phyloP scores from a whole-genome alignment of 2,888 invertebrate species.

The Drosophila dives region DNA sequence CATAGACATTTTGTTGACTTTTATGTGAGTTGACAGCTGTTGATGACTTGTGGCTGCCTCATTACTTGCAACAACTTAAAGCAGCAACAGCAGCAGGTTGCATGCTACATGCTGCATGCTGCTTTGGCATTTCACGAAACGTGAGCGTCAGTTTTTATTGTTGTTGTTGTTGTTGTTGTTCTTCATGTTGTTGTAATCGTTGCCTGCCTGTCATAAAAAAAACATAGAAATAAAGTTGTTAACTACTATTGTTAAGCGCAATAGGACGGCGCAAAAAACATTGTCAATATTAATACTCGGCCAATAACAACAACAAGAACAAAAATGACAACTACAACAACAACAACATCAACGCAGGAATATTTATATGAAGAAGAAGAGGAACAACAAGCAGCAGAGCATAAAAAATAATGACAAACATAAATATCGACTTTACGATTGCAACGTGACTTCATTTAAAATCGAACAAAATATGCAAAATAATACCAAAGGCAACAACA shows the following conservation, averaged over 20 bases:
- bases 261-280: slow-evolving; percentile 49
- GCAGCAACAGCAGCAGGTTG: slow-evolving; percentile 22
- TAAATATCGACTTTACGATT: slow-evolving; percentile 72
- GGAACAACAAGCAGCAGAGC: slow-evolving; percentile 55
- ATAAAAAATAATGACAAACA: slow-evolving; percentile 69
- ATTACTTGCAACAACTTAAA: slow-evolving; percentile 45
- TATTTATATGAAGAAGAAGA: slow-evolving; percentile 20
- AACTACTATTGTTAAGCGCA: slow-evolving; percentile 73
- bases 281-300: slow-evolving; percentile 44
- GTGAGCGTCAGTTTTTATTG: slow-evolving; percentile 22
- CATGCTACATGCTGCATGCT: slow-evolving; percentile 50
- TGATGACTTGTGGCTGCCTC: slow-evolving; percentile 68
- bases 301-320: slow-evolving; percentile 32
- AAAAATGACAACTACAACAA: slow-evolving; percentile 30
- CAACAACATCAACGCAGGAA: slow-evolving; percentile 1
- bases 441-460: slow-evolving; percentile 82
- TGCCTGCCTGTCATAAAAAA: slow-evolving; percentile 25
- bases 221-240: slow-evolving; percentile 73
- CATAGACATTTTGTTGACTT: slow-evolving; percentile 73
- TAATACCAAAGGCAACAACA: slow-evolving; percentile 58
- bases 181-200: slow-evolving; percentile 9
- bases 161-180: neutral
- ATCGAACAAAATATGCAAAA: slow-evolving; percentile 80
- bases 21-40: slow-evolving; percentile 71
- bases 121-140: slow-evolving; percentile 58